Conservation (phyloP, 2,113 vertebrate species). For the Speoplatyrhinus poulsoni region DNA sequence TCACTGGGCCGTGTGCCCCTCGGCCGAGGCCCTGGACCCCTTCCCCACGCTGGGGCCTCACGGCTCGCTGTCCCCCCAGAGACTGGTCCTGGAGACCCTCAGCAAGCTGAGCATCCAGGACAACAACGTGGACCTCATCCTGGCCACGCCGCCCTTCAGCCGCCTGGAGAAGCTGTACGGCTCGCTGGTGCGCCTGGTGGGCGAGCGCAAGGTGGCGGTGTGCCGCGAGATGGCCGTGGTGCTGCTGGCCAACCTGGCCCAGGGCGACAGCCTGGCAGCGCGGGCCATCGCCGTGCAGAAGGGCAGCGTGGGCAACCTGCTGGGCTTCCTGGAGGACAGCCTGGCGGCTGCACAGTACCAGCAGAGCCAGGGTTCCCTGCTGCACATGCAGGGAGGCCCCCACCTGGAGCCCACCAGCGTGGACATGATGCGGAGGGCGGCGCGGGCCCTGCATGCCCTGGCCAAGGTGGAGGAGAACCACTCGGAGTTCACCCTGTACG, state of each 20-base stretch:
- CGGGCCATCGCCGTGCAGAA: slow-evolving; percentile 95
- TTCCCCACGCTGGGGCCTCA: slow-evolving; percentile 93
- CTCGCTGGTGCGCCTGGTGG: slow-evolving; percentile 94
- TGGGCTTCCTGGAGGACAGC: slow-evolving; percentile 98
- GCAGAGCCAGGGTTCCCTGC: slow-evolving; percentile 89
- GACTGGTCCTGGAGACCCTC: slow-evolving; percentile 98
- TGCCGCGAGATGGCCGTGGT: slow-evolving; percentile 99
- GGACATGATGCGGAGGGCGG: slow-evolving; percentile 99
- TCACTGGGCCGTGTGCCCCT: slow-evolving; percentile 98
- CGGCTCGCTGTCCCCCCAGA: slow-evolving; percentile 94
- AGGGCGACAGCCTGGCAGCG: slow-evolving; percentile 93
- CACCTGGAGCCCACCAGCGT: slow-evolving; percentile 96
- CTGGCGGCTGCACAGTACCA: slow-evolving; percentile 96
- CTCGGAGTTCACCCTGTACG: slow-evolving; percentile 97
- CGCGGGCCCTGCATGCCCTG: slow-evolving; percentile 93
- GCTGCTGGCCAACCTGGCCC: slow-evolving; percentile 95
- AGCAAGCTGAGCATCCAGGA: slow-evolving; percentile 99
- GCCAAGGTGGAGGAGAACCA: slow-evolving; percentile 98
- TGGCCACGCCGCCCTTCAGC: slow-evolving; percentile 95
- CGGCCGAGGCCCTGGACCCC: slow-evolving; percentile 96
- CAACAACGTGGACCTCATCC: slow-evolving; percentile 99
- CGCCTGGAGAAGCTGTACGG: slow-evolving; percentile 96
- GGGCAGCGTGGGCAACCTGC: slow-evolving; percentile 93
- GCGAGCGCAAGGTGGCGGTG: slow-evolving; percentile 96
- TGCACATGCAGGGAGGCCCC: slow-evolving; percentile 89